Base-by-base conservation (phyloP, 1,140 invertebrate species). In the Halotydeus destructor region DNA sequence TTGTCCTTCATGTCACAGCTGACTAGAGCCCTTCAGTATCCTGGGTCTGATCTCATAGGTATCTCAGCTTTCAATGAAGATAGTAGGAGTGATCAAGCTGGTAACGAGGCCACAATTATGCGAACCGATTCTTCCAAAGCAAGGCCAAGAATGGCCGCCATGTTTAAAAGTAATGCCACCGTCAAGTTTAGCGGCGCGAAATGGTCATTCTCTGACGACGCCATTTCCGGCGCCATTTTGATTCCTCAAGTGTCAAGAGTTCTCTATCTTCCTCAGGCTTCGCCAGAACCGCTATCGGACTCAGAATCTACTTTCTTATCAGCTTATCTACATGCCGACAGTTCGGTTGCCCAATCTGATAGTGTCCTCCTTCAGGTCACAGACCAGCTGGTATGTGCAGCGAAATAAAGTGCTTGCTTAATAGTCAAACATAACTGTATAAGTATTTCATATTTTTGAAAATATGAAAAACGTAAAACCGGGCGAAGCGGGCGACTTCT, bases 21-120 rank as follows among this genome's bases (percentile, higher is more conserved):
- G 25, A 44, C 62, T 11, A 50, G 53, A 5, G 42, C 60, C 8
- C 35, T 65, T 2, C 52, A 60, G 9, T 50, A 48, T 35, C 64
- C 66, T 50, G 41, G 50, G 21, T 52, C 60, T 8, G 33, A 34
- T 14, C 43, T 68, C 27, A 37, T 59, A 23, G 60, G 57, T 9
- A 54, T 64, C 5, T 64, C 61, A 23, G 57, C 62, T 5, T 66
- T 60, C 57, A 68, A 67, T 52, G 56, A 62, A 26, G 66, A 68
- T 54, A 62, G 64, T 65, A 49, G 38, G 40, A 19, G 21, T 5
- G 14, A 14, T 34, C 8, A 16, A 5, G 14, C 33, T 5, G 21
- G 21, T 34, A 19, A 34, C 22, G 21, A 14, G 5, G 14, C 14
- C 5, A 5, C 5, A 16, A n/a, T 34, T 16, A 16, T 16, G 14